Conservation (phyloP, 2,888 invertebrate species). For the Eubasilissa splendida region DNA sequence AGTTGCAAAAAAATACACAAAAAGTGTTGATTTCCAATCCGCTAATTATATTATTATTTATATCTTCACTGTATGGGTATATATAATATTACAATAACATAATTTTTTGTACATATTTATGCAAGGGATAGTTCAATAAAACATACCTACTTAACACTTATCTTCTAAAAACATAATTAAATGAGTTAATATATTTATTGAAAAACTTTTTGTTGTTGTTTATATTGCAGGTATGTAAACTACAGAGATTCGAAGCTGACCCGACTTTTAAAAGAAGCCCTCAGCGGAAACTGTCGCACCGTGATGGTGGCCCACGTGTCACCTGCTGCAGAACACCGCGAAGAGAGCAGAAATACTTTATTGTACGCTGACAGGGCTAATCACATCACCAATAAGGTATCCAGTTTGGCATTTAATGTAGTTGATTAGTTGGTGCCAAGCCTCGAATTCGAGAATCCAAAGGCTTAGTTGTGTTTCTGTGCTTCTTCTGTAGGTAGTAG, state of each 20-base stretch:
- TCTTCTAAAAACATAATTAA: not conserved
- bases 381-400: slow-evolving; percentile 91
- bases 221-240: slow-evolving; percentile 83
- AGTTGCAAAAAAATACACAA: no score
- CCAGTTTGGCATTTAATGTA: not conserved
- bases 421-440: no score
- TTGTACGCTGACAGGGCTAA: slow-evolving; percentile 95
- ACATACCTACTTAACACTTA: not conserved
- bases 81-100: no score
- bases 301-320: slow-evolving; percentile 98
- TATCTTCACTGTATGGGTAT: no score
- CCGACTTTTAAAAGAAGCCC: slow-evolving; percentile 87
- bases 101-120: no score
- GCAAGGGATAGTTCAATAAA: no score
- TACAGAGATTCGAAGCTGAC: slow-evolving; percentile 97
- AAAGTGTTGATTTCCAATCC: no score
- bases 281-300: slow-evolving; percentile 93
- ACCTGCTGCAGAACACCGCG: slow-evolving; percentile 85
- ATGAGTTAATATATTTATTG: not conserved
- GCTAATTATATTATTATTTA: no score
- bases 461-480: no score
- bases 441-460: no score
- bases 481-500: no score
- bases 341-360: slow-evolving; percentile 94
- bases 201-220: no score